These are phyloP conservation scores for Gouania willdenowi DNA, from an alignment of 2,797 vertebrate genomes.

Conservation along the genomic window DNA sequence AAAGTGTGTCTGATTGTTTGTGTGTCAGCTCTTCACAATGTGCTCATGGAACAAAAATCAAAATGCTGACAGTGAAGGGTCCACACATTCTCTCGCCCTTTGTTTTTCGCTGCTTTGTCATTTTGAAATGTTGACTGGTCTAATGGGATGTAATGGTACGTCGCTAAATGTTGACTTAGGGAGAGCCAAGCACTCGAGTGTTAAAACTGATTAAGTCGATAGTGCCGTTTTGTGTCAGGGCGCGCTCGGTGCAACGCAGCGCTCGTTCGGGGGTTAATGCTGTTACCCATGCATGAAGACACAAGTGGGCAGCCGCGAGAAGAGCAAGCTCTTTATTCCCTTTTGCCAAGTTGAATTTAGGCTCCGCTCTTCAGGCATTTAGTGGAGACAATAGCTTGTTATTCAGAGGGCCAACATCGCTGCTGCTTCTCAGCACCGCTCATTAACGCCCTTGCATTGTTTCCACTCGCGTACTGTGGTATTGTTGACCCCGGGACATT, in stretches of 20 bases:
- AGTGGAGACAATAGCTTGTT: slow-evolving; percentile 65
- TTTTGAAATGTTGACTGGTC: slow-evolving; percentile 37
- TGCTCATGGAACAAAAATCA: no score
- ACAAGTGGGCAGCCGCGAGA: slow-evolving; percentile 47
- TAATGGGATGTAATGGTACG: slow-evolving; percentile 44
- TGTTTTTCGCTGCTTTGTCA: slow-evolving; percentile 9
- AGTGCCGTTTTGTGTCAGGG: slow-evolving; percentile 16
- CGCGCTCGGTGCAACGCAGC: slow-evolving; percentile 1
- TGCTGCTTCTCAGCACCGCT: slow-evolving; percentile 26
- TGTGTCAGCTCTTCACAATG: no score
- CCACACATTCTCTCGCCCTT: background rate
- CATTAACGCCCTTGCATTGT: slow-evolving; percentile 29
- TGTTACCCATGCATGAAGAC: slow-evolving; percentile 49
- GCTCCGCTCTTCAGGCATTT: slow-evolving; percentile 54
- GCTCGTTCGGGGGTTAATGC: slow-evolving; percentile 44
- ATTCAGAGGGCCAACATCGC: slow-evolving; percentile 30
- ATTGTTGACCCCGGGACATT: no score
- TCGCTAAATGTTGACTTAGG: slow-evolving; percentile 46
- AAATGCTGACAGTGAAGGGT: slow-evolving; percentile 19
- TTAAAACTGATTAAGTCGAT: slow-evolving; percentile 56
- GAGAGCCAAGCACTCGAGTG: slow-evolving; percentile 29
- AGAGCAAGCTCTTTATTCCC: slow-evolving; percentile 42
- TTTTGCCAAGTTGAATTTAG: slow-evolving; percentile 60
- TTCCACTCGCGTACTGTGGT: slow-evolving; percentile 19
- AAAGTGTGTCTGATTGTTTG: no score